Evolutionary conservation across 2,888 invertebrate species (phyloP), one percentile per base, ranked within the genome.

Genomic region (Thera britannica): DNA sequence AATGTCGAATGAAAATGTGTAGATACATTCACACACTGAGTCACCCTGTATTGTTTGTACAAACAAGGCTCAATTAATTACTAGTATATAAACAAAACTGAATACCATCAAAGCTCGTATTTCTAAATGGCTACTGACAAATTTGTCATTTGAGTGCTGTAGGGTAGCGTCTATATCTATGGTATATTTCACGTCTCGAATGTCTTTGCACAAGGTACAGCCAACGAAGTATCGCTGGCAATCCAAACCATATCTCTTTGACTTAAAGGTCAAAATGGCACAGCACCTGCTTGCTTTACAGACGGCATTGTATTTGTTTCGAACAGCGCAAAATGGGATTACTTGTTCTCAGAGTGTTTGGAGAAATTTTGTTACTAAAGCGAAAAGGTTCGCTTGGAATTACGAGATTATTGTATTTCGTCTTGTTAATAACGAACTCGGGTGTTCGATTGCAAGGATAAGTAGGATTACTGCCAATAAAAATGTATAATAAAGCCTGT

Each of bases 251-350:
- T 71, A 65, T 65, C 57, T 56, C 65, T 52, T 54, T 60, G 71
- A 71, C 62, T 65, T 71, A 68, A 52, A 68, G 67, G 71, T 67
- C 48, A 46, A 62, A 67, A 62, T 46, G 62, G 67, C 55, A 57
- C 60, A 65, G 65, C 65, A 59, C 56, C 66, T 51, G 70, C 72
- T 72, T 74, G 67, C 67, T 70, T 68, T 68, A 71, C 74, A 73
- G 72, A 73, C 76, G 75, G 72, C 71, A 67, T 71, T 80, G 77
- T 79, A 76, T 80, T 83, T 81, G 79, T 79, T 80, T 70, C 75
- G 71, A 79, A 79, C 78, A 74, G 74, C 73, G 68, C 74, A 78
- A 79, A 83, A 83, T 79, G 74, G 81, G 84, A 84, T 85, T 84
- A 83, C 81, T 79, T 74, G 74, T 73, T 70, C 79, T 77, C 78